phyloP scores from a whole-genome alignment of 2,888 invertebrate genomes.

The Trichogramma dendrolimi region DNA sequence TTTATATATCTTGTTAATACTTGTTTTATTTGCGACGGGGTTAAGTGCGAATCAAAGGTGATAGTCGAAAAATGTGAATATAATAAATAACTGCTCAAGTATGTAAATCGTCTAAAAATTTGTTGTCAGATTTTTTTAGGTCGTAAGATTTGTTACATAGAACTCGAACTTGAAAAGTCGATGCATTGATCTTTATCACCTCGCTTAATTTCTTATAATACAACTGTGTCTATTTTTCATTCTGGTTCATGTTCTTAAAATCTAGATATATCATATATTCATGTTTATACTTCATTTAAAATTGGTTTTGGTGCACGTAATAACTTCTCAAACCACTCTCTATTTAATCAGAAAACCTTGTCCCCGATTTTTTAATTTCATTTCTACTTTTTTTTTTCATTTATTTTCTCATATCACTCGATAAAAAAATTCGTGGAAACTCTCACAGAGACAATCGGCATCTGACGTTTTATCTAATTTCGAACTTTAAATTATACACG shows the following conservation, averaged over 20 bases:
- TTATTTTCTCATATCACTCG: background rate
- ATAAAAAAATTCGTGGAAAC: constrained; percentile 23
- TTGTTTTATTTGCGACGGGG: too few relatives aligned
- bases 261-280: constrained; percentile 11
- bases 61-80: too few relatives aligned
- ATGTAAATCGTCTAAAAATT: too few relatives aligned
- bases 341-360: constrained; percentile 10
- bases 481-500: constrained; percentile 21
- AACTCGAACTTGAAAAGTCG: constrained; percentile 20
- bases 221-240: constrained; percentile 9
- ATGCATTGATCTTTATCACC: constrained; percentile 15
- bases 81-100: too few relatives aligned
- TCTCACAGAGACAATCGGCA: constrained; percentile 24
- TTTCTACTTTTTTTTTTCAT: constrained; percentile 8
- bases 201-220: constrained; percentile 24
- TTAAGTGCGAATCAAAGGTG: too few relatives aligned
- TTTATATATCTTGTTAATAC: too few relatives aligned
- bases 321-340: constrained; percentile 14
- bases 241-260: too few relatives aligned
- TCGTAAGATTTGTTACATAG: constrained; percentile 14
- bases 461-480: constrained; percentile 28
- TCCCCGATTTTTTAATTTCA: constrained; percentile 12
- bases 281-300: constrained; percentile 13
- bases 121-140: constrained; percentile 7
- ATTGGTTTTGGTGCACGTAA: constrained; percentile 26